phyloP scores from a whole-genome alignment of 92 coral and sea anemone species.

The Bergia puertoricense region DNA sequence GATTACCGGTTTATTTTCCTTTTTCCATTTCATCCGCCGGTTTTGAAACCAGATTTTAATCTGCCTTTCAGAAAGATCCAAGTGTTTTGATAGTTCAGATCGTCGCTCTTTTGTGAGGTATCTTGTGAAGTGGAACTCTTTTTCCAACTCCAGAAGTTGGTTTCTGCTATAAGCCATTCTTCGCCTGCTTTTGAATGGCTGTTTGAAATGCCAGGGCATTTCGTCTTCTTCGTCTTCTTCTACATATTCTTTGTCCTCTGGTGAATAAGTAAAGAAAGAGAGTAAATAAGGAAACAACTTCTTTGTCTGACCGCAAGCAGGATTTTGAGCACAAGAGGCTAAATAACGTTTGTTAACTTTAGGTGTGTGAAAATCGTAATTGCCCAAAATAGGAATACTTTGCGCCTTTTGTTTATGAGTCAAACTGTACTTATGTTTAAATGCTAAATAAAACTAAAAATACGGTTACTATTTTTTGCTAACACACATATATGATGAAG shows the following conservation, averaged over 20 bases:
- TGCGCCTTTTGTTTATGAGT: not conserved
- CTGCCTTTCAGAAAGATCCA: constrained; percentile 94
- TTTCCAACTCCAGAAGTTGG: constrained; percentile 94
- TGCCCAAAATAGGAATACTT: not conserved
- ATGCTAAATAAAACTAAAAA: not conserved
- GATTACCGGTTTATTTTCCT: constrained; percentile 97
- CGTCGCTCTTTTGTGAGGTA: constrained; percentile 96
- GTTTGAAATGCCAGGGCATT: constrained; percentile 91
- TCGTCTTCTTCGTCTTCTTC: constrained; percentile 41
- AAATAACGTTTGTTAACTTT: not conserved
- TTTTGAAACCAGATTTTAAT: constrained; percentile 99
- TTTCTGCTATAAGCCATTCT: constrained; percentile 93
- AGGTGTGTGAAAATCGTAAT: constrained; percentile 7
- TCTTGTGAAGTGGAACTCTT: constrained; percentile 98
- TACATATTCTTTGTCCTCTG: constrained; percentile 35
- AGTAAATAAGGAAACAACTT: not conserved
- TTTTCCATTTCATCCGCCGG: constrained; percentile 99
- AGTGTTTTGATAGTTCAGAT: constrained; percentile 83
- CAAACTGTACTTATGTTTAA: not conserved
- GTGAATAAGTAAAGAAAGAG: constrained; percentile 12
- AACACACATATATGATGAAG: too few species aligned
- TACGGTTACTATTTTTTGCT: not conserved
- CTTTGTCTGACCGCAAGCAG: constrained; percentile 1
- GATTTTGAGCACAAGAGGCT: not conserved
- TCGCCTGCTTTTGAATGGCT: constrained; percentile 94